Base-by-base conservation (phyloP, 2,888 invertebrate genomes). In the Dasysyrphus tricinctus region DNA sequence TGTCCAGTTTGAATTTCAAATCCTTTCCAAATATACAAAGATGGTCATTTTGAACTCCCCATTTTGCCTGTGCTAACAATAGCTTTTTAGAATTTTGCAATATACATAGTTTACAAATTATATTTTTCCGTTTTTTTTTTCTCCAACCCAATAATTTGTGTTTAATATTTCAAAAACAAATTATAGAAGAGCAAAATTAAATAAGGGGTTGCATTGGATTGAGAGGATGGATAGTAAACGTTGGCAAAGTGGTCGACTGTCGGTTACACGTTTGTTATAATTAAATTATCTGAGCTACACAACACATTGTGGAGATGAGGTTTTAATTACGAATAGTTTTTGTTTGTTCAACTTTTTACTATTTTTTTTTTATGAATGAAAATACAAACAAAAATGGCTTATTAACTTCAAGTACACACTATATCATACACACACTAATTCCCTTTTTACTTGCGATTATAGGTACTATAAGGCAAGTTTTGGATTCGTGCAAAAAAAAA, bases 261-360 rank as follows among this genome's bases (percentile, higher is more conserved):
- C 80, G 59, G 56, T 67, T 65, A 78, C 54, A 81, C 24, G 24
- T 24, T 24, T 3, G 24, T 24, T 70, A 74, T 85, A 85, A 85
- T 85, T 85, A 77, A 85, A 85, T 85, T 81, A 85, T 78, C 47
- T 69, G 74, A 74, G 44, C 69, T 73, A 42, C 72, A 80, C 67
- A 63, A 24, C 51, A 59, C 34, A 61, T 44, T 56, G 56, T 32
- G 84, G 84, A 85, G 84, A 85, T 80, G 80, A 69, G 81, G 77
- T 81, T 81, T 85, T 85, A 85, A 85, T 81, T 85, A 85, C 24
- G 24, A 24, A 3, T 24, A 24, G 24, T 24, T 2, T 1, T 24
- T 24, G 24, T 24, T 74, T 49, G 63, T 69, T 74, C 44, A 37
- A 34, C 16, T 51, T 49, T 47, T 19, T 7, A 7, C 16, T 34